Evolutionary conservation across 2,797 vertebrate genomes (phyloP).

Genomic region (Ambastaia sidthimunki): DNA sequence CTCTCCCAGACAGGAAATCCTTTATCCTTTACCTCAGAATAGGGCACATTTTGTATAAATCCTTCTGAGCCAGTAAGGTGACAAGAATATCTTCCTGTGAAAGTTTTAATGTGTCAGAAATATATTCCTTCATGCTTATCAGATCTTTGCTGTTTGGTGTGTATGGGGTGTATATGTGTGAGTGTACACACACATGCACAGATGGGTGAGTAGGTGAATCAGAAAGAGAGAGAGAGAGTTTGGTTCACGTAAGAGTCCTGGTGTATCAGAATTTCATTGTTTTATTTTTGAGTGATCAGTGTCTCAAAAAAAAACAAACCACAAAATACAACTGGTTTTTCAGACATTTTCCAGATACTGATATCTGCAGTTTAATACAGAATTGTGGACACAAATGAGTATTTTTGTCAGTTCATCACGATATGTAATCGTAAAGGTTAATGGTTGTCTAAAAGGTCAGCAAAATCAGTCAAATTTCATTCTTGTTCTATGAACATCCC

Average conservation of each 20-base stretch:
- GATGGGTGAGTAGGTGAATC: constrained; percentile 29
- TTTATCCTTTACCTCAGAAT: constrained; percentile 14
- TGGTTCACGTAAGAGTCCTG: constrained; percentile 34
- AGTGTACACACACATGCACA: constrained; percentile 35
- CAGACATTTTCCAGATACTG: no score
- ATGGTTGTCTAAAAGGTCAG: neutral
- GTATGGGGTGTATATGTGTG: constrained; percentile 30
- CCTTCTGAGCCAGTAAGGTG: constrained; percentile 45
- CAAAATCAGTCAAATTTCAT: constrained; percentile 16
- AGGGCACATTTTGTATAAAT: neutral
- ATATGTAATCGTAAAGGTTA: neutral
- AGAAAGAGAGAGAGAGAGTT: constrained; percentile 17
- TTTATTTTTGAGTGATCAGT: neutral
- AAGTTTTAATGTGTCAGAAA: constrained; percentile 69
- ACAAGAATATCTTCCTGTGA: constrained; percentile 58
- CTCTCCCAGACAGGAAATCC: neutral
- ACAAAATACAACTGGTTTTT: neutral
- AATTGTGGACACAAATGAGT: neutral
- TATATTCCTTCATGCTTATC: constrained; percentile 71
- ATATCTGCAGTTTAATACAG: neutral
- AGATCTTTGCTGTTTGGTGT: constrained; percentile 31
- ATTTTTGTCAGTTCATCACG: neutral
- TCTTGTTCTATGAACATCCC: constrained; percentile 12
- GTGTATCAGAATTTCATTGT: constrained; percentile 35
- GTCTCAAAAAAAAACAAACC: neutral